A percentile compares a stretch with the other conserved stretches of the same genome.
phyloP scores from a whole-genome alignment of 2,113 vertebrate genomes.

The Miniopterus natalensis region DNA sequence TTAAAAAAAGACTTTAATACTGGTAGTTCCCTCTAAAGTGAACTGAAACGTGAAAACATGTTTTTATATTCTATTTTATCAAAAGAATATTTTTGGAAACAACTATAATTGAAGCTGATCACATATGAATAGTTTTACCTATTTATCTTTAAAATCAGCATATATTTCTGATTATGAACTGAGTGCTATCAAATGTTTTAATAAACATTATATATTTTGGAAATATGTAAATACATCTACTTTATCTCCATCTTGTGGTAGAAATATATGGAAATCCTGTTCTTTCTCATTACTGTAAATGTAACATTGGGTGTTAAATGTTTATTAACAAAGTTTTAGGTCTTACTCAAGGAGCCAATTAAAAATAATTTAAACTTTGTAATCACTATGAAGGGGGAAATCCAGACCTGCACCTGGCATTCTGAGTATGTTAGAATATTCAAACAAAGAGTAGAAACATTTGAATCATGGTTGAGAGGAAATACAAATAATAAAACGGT shows the following conservation, averaged over 20 bases:
- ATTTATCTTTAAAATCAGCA: background rate
- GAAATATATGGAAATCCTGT: slow-evolving; percentile 35
- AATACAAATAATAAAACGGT: background rate
- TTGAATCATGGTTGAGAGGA: slow-evolving; percentile 31
- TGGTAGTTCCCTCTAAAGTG: slow-evolving; percentile 7
- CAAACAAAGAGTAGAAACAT: slow-evolving; percentile 22
- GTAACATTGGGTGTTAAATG: background rate
- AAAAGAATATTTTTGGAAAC: slow-evolving; percentile 60
- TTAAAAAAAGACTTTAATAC: slow-evolving; percentile 11
- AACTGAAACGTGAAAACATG: background rate
- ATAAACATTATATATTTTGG: slow-evolving; percentile 15
- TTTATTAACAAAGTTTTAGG: slow-evolving; percentile 31
- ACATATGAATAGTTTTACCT: background rate
- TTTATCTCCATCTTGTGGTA: slow-evolving; percentile 86
- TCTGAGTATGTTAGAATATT: background rate
- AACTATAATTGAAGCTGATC: background rate
- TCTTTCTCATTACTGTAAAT: background rate
- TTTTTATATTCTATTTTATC: slow-evolving; percentile 31
- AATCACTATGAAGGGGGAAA: slow-evolving; percentile 34
- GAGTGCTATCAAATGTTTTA: background rate
- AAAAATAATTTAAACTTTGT: slow-evolving; percentile 36
- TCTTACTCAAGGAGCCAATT: background rate
- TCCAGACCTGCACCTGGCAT: background rate
- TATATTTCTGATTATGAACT: slow-evolving; percentile 53
- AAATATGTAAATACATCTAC: slow-evolving; percentile 63